phyloP scores from a whole-genome alignment of 2,888 invertebrate species.

The Hoplodrina ambigua region DNA sequence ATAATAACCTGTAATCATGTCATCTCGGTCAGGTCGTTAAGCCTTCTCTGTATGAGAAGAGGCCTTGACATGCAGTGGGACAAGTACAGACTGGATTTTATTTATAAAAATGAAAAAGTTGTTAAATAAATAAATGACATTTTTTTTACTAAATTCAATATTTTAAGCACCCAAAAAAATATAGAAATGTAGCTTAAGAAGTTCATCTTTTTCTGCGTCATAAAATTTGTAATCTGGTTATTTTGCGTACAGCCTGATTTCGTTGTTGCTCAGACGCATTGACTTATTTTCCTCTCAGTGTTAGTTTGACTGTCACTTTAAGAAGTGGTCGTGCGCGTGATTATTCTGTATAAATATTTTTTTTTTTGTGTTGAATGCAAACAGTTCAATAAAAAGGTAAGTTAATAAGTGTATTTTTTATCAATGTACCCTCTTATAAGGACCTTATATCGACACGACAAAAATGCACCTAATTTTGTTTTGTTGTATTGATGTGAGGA shows the following conservation, averaged over 20 bases:
- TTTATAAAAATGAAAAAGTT: too few species aligned
- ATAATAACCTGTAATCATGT: background rate
- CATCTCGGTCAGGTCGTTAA: too few species aligned
- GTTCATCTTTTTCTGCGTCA: background rate
- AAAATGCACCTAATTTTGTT: too few species aligned
- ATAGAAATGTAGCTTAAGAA: too few species aligned
- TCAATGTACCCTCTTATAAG: background rate
- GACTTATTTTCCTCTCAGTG: constrained; percentile 46
- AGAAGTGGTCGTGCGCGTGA: constrained; percentile 17
- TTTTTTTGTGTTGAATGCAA: background rate
- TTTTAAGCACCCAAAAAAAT: too few species aligned
- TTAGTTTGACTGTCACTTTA: constrained; percentile 29
- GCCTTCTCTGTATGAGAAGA: too few species aligned
- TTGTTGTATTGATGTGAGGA: background rate
- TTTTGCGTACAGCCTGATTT: constrained; percentile 33
- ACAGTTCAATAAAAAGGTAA: background rate
- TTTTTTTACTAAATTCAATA: too few species aligned
- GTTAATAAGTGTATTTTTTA: constrained; percentile 5
- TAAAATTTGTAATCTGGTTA: constrained; percentile 10
- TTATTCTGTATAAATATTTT: rapidly evolving
- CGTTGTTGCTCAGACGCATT: constrained; percentile 19
- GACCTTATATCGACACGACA: too few species aligned
- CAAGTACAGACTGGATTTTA: too few species aligned
- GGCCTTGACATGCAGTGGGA: too few species aligned
- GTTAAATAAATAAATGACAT: too few species aligned